Base-by-base conservation (phyloP, 2,888 invertebrate species). In the Trissonchulus latispiculum region DNA sequence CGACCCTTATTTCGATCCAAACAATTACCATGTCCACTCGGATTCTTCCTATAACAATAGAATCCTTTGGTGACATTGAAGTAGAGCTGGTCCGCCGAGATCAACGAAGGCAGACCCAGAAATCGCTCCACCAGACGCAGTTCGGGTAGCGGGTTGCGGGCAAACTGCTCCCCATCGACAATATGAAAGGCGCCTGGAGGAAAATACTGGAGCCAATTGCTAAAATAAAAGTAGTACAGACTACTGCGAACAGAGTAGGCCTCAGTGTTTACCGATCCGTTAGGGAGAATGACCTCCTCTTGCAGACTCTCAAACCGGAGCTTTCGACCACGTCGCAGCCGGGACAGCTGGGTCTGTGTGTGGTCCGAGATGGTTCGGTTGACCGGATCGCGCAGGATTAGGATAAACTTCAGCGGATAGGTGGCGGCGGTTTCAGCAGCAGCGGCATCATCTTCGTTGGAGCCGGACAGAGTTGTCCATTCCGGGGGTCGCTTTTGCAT, bases 31-130 rank as follows among this genome's bases (percentile, higher is more conserved):
- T 61, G 2, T 2, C 48, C 62, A 28, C 68, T 48, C 3, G 61
- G 31, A 1, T 72, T 69, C 61, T 71, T 75, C 8, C 77, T 75
- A 76, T 86, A 84, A 84, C 96, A 96, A 85, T 91, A 96, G 86
- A 99, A 94, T 75, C 96, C 94, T 85, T 95, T 94, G 29, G 93
- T 94, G 85, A 91, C 90, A 86, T 99, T 96, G 86, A 93, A 97
- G 86, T 95, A 94, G 85, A 97, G 93, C 85, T 95, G 92, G 83
- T 91, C 91, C 80, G 90, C 88, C 72, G 89, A 89, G 77, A 92
- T 90, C 70, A 87, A 86, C 15, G 87, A 86, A 74, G 87, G 87
- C 76, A 93, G 85, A 76, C 90, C 91, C 61, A 95, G 88, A 83
- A 95, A 95, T 75, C 88, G 87, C 84, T 95, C 95, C 79, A 94